Base-by-base conservation (phyloP, 2,888 invertebrate species). In the Folsomia candida region DNA sequence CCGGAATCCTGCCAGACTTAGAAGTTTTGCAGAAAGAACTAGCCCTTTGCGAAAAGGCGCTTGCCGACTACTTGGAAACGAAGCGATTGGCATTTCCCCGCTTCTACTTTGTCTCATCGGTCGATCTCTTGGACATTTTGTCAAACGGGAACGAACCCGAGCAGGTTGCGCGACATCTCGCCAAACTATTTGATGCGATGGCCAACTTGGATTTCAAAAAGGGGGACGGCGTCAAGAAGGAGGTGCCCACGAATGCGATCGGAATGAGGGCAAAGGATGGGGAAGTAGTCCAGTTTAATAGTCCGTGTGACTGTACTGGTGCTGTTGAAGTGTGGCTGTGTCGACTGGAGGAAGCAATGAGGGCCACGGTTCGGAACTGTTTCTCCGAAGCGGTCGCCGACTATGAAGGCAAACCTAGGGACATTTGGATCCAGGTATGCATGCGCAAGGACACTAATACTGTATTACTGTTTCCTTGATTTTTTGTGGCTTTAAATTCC, bases 91-190 rank as follows among this genome's bases (percentile, higher is more conserved):
- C 96, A 2, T 97, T 97, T 85, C 97, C 97, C 22, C 87, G 97
- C 82, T 97, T 97, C 85, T 97, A 97, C 85, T 97, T 97, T 84
- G 94, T 97, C 1, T 97, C 97, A 9, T 95, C 96, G 9, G 95
- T 94, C 66, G 97, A 97, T 86, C 85, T 97, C 68, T 84, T 97
- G 72, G 97, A 97, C 83, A 92, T 97, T 79, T 86, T 97, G 61
- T 97, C 97, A 18, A 97, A 97, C 83, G 97, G 97, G 73, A 97
- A 95, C 83, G 93, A 94, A 82, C 96, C 97, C 3, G 89, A 90
- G 81, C 85, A 92, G 78, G 93, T 94, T 3, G 90, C 90, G 28
- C 82, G 92, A 81, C 97, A 97, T 84, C 86, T 97, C 80, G 95
- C 94, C 0, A 97, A 97, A 84, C 85, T 97, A 58, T 97, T 97